phyloP scores from a whole-genome alignment of 1,140 invertebrate genomes.

The Limonius californicus region DNA sequence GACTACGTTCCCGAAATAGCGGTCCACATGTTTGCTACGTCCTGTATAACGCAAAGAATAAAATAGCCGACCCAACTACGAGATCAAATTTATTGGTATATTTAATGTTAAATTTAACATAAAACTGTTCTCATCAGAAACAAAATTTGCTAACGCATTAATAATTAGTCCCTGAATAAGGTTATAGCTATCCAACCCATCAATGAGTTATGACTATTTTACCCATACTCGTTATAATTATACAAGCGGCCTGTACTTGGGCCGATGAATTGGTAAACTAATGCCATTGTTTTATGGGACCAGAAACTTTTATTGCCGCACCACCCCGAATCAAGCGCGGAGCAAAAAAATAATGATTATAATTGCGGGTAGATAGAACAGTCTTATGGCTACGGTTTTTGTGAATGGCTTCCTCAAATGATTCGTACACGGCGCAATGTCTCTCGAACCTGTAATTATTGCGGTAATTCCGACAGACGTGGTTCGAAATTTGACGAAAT shows the following conservation, averaged over 20 bases:
- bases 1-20: too few relatives aligned
- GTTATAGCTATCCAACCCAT: too few relatives aligned
- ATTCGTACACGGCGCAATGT: constrained; percentile 13
- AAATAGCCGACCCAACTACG: too few relatives aligned
- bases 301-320: neutral
- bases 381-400: constrained; percentile 8
- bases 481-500: constrained; percentile 13
- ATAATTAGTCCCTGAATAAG: too few relatives aligned
- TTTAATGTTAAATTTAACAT: too few relatives aligned
- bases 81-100: too few relatives aligned
- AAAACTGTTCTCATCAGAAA: too few relatives aligned
- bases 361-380: constrained; percentile 5
- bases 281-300: constrained; percentile 26
- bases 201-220: neutral
- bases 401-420: constrained; percentile 21
- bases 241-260: neutral
- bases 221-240: constrained; percentile 2
- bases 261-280: constrained; percentile 24
- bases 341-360: constrained; percentile 26
- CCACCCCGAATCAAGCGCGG: neutral
- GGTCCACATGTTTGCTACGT: too few relatives aligned
- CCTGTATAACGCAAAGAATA: too few relatives aligned
- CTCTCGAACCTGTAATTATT: constrained; percentile 37
- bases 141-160: too few relatives aligned
- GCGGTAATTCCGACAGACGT: constrained; percentile 28